Base-by-base conservation (phyloP, 2,888 invertebrate species). In the Latheticus oryzae region DNA sequence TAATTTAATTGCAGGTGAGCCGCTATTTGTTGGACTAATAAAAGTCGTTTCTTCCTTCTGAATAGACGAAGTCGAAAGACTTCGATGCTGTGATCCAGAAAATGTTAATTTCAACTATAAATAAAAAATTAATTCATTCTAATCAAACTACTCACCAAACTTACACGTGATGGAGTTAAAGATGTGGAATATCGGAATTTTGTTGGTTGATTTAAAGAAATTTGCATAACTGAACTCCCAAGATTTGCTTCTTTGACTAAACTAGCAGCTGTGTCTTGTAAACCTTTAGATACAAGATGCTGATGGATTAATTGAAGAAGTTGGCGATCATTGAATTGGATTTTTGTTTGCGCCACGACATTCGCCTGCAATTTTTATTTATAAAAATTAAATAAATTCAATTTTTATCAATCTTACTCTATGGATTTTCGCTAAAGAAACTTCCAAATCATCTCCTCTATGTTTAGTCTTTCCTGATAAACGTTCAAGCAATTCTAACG, bases 301-400 rank as follows among this genome's bases (percentile, higher is more conserved):
- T 93, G 90, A 71, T 93, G 88, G 35, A 99, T 95, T 5, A 99
- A 81, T 76, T 95, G 93, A 65, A 95, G 85, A 21, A 99, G 81
- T 77, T 99, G 97, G 32, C 90, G 87, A 76, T 95, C 94, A 78
- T 97, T 95, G 82, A 93, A 99, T 72, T 90, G 90, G 58, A 99
- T 97, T 62, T 91, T 88, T 0, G 98, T 98, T 79, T 97, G 95
- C 0, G 97, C 96, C 0, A 98, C 95, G 32, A 98, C 93, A 78
- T 95, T 95, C 0, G 96, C 92, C 88, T 87, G 73, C 1, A 72
- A 74, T 59, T 4, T 56, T 58, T 23, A 15, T 50, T 55, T 48
- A 3, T 26, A 26, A 15, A 28, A 43, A 37, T 7, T 11, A 56
- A 16, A 17, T 15, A 17, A 19, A 11, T 4, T 16, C 4, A 30